phyloP scores from a whole-genome alignment of 2,888 invertebrate genomes.

The Zootermopsis nevadensis region DNA sequence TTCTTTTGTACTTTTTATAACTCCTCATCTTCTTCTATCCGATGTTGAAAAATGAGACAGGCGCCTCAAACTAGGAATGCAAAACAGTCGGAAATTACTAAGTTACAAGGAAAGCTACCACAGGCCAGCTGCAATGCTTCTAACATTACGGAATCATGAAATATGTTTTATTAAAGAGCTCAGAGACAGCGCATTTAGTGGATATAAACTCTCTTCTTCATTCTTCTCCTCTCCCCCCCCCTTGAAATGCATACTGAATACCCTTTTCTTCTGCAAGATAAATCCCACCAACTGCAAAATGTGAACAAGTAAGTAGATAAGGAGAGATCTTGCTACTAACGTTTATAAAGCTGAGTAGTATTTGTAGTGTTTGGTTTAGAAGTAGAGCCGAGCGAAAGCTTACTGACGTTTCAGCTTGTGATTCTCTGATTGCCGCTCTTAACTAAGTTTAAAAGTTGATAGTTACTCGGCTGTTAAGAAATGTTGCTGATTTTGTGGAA shows the following conservation, averaged over 20 bases:
- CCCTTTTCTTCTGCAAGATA: not conserved
- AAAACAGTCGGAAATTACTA: not conserved
- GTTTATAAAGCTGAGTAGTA: too few relatives aligned
- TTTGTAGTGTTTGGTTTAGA: too few relatives aligned
- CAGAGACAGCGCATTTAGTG: conserved; percentile 9
- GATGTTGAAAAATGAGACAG: conserved; percentile 6
- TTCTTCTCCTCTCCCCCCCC: not conserved
- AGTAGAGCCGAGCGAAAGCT: too few relatives aligned
- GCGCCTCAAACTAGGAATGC: not conserved
- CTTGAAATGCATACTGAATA: not conserved
- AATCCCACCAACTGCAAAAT: not conserved
- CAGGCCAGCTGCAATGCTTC: not conserved
- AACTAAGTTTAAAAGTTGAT: too few relatives aligned
- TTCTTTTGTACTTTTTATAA: not conserved
- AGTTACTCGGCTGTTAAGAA: too few relatives aligned
- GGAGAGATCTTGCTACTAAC: too few relatives aligned
- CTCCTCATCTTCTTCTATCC: not conserved
- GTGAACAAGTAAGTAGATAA: too few relatives aligned
- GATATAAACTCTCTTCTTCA: not conserved
- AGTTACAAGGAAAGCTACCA: not conserved
- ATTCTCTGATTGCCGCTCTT: too few relatives aligned
- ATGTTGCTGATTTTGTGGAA: too few relatives aligned
- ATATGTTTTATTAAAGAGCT: conserved; percentile 28
- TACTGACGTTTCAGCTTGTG: too few relatives aligned
- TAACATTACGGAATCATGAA: conserved; percentile 21